Conservation (phyloP, 2,797 vertebrate species). For the Sebastes taczanowskii region DNA sequence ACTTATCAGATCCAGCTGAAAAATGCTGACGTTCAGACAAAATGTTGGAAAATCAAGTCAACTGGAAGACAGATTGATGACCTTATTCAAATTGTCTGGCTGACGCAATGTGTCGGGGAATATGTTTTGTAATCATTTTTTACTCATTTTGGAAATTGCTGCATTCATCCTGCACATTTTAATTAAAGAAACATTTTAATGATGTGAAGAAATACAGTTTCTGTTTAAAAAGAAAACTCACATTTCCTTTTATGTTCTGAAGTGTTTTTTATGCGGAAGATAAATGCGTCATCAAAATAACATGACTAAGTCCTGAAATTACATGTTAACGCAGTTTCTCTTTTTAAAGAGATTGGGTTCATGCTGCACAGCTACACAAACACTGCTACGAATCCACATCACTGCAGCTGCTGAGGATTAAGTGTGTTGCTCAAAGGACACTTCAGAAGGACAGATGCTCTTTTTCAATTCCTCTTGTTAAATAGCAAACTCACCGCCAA, state of each 20-base stretch:
- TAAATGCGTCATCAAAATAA: conserved; percentile 27
- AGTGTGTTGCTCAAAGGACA: conserved; percentile 54
- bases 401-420: conserved; percentile 44
- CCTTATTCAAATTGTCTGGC: conserved; percentile 37
- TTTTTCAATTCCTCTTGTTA: conserved; percentile 13
- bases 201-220: not conserved
- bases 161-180: conserved; percentile 6
- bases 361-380: conserved; percentile 3
- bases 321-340: conserved; percentile 15
- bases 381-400: conserved; percentile 43
- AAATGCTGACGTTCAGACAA: conserved; percentile 55
- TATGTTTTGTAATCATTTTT: conserved; percentile 40
- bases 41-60: conserved; percentile 56
- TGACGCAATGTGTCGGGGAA: conserved; percentile 24
- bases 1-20: conserved; percentile 62
- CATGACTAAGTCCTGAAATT: conserved; percentile 24
- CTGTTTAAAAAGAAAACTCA: not conserved
- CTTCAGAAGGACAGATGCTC: conserved; percentile 31
- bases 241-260: not conserved
- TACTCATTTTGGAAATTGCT: conserved; percentile 9
- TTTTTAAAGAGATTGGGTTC: conserved; percentile 29
- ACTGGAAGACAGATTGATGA: conserved; percentile 42
- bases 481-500: not conserved
- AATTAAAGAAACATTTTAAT: conserved; percentile 7
- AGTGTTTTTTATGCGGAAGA: conserved; percentile 2